Percentiles rank a stretch among this genome's conserved stretches.
These are phyloP conservation scores for Malurus leucopterus DNA, from an alignment of 2,797 vertebrate genomes.

Conservation along the genomic window DNA sequence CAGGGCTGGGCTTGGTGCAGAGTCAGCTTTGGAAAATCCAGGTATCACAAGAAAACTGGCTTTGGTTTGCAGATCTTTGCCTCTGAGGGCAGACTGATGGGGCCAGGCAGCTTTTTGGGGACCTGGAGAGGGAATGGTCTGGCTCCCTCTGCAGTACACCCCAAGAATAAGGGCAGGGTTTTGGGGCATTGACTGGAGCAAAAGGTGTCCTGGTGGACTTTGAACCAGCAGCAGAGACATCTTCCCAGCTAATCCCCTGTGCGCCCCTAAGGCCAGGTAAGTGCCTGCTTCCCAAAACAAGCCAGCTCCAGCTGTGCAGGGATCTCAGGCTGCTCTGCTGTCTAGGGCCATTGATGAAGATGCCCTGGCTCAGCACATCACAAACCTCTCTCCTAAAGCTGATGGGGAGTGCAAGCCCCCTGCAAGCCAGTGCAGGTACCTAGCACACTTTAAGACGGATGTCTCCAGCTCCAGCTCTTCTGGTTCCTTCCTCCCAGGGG, in stretches of 20 bases:
- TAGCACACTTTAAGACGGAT: background rate
- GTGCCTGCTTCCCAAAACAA: background rate
- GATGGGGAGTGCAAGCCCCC: background rate
- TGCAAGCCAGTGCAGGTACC: background rate
- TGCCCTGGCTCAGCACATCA: accelerated
- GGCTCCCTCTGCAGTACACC: background rate
- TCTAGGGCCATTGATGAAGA: background rate
- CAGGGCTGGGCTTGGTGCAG: background rate
- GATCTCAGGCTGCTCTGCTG: background rate
- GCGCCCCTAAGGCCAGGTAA: background rate
- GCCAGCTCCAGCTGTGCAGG: background rate
- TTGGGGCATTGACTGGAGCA: background rate
- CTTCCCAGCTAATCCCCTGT: background rate
- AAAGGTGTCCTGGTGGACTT: background rate
- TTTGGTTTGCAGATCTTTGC: background rate
- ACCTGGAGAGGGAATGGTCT: background rate
- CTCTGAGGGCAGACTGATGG: background rate
- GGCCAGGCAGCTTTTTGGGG: background rate
- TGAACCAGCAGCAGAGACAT: constrained; percentile 4
- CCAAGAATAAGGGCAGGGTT: accelerated
- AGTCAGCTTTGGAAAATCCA: background rate
- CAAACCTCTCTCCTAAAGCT: background rate
- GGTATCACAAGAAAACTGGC: background rate
- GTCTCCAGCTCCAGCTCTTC: background rate
- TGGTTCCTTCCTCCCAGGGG: background rate